Percentiles rank a stretch among this genome's conserved stretches.
phyloP scores from a whole-genome alignment of 2,888 invertebrate species.

The Cistogaster globosa region DNA sequence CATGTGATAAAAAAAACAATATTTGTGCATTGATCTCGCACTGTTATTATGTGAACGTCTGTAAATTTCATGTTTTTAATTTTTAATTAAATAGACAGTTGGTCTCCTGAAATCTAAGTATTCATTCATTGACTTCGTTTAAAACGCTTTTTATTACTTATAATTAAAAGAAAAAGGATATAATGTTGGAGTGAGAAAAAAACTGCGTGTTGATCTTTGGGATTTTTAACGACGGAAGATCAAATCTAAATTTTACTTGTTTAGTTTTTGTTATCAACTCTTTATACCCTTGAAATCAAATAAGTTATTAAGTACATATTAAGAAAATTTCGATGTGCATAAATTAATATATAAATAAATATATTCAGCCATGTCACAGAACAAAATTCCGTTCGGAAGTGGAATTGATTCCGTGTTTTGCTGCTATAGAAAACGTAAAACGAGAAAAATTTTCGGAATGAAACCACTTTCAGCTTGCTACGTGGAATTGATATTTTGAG shows the following conservation, averaged over 20 bases:
- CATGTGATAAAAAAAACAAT: slow-evolving; percentile 43
- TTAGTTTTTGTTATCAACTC: background rate
- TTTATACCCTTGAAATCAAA: background rate
- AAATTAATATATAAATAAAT: too few relatives aligned
- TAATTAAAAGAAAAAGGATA: slow-evolving; percentile 26
- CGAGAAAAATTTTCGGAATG: too few relatives aligned
- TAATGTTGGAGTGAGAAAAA: background rate
- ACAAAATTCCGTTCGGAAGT: too few relatives aligned
- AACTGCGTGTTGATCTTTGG: slow-evolving; percentile 70
- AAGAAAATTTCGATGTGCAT: too few relatives aligned
- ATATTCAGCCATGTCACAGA: too few relatives aligned
- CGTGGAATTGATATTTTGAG: too few relatives aligned
- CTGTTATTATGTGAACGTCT: slow-evolving; percentile 65
- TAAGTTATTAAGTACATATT: background rate
- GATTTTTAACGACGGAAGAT: slow-evolving; percentile 17
- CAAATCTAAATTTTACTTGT: slow-evolving; percentile 5
- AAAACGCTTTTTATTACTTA: slow-evolving; percentile 11
- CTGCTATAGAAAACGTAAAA: too few relatives aligned
- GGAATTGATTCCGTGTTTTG: too few relatives aligned
- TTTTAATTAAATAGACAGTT: slow-evolving; percentile 58
- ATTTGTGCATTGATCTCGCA: slow-evolving; percentile 73
- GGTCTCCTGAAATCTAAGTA: background rate
- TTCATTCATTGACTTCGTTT: background rate
- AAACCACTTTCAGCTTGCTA: too few relatives aligned
- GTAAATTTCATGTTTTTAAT: slow-evolving; percentile 28